A percentile compares a stretch with the other conserved stretches of the same genome.
Conservation (phyloP, 2,888 invertebrate species). For the Zaprionus lineosus region DNA sequence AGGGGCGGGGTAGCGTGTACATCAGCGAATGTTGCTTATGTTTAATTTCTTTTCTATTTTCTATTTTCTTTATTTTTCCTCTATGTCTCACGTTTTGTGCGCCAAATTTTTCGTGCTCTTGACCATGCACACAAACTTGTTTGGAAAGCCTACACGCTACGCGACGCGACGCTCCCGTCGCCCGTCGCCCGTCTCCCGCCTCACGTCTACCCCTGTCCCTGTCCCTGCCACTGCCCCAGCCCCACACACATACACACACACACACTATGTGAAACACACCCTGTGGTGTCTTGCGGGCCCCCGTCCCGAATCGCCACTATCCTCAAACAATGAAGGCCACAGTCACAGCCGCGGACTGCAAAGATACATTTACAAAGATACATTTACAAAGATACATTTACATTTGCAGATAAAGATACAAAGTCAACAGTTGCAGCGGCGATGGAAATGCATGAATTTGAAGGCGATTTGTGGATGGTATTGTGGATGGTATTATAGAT, state of each 20-base stretch:
- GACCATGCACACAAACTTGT: conserved; percentile 67
- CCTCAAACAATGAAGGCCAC: conserved; percentile 31
- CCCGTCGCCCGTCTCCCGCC: background rate
- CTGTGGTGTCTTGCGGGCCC: no score
- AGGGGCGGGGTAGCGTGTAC: conserved; percentile 8
- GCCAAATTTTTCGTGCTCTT: conserved; percentile 51
- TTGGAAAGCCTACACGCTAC: conserved; percentile 47
- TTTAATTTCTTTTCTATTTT: conserved; percentile 68
- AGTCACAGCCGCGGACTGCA: conserved; percentile 1
- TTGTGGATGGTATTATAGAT: no score
- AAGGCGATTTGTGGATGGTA: no score
- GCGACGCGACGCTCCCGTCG: background rate
- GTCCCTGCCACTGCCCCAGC: background rate
- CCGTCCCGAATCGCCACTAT: conserved; percentile 10
- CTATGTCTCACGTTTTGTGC: conserved; percentile 43
- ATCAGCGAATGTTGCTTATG: conserved; percentile 33
- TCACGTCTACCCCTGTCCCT: no score
- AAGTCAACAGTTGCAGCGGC: conserved; percentile 8
- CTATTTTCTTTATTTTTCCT: conserved; percentile 18
- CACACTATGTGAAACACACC: no score
- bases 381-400: conserved; percentile 10
- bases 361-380: conserved; percentile 16
- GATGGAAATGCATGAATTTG: no score
- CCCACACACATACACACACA: no score
- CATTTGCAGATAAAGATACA: conserved; percentile 4